Evolutionary conservation across 1,140 invertebrate genomes (phyloP).

Genomic region (Bombyx mandarina): DNA sequence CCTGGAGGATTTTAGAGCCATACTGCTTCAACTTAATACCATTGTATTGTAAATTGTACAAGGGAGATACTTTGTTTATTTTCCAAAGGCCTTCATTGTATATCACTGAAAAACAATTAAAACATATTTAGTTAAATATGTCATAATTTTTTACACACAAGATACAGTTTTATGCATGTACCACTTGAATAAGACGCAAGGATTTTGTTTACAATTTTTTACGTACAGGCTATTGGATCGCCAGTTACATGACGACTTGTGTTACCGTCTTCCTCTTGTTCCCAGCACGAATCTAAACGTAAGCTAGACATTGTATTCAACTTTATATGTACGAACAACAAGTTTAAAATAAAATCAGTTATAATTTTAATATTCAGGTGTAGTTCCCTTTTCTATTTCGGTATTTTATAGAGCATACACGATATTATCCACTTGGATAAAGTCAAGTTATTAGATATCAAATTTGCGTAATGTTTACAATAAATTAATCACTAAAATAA

Average conservation of each 20-base stretch:
- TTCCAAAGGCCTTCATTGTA: conserved; percentile 54
- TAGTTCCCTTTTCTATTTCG: too few relatives aligned
- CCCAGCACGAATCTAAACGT: conserved; percentile 5
- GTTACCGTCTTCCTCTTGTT: conserved; percentile 7
- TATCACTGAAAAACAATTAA: conserved; percentile 40
- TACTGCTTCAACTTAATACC: conserved; percentile 61
- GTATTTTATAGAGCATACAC: too few relatives aligned
- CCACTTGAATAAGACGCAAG: too few relatives aligned
- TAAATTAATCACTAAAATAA: too few relatives aligned
- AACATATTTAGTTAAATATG: too few relatives aligned
- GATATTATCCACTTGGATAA: too few relatives aligned
- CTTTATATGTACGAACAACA: neutral
- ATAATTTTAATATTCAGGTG: too few relatives aligned
- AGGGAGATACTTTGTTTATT: conserved; percentile 50
- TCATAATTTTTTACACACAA: too few relatives aligned
- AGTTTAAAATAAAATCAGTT: neutral
- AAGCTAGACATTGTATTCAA: conserved; percentile 6
- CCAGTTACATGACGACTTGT: conserved; percentile 13
- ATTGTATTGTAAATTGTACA: conserved; percentile 49
- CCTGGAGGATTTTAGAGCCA: conserved; percentile 51
- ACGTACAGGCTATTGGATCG: conserved; percentile 41
- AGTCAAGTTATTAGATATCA: too few relatives aligned
- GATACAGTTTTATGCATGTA: too few relatives aligned
- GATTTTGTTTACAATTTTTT: neutral
- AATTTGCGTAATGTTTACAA: too few relatives aligned